Evolutionary conservation across 1,140 invertebrate species (phyloP), one percentile per base, ranked within the genome.

Genomic region (Callitettix versicolor): DNA sequence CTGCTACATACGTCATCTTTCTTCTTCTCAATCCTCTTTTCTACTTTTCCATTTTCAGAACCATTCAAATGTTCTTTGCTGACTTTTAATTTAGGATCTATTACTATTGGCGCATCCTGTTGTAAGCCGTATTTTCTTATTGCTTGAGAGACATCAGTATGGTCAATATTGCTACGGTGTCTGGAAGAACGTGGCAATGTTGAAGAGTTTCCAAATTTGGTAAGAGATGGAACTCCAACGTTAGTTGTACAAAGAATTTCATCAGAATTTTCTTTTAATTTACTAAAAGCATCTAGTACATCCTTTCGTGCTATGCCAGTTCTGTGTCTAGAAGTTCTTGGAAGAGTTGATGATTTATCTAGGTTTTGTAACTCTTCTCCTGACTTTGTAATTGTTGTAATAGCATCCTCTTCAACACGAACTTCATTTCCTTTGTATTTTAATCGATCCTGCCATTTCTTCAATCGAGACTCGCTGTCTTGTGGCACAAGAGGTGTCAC

Each of bases 371-470:
- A 52, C 55, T 76, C 71, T 26, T 74, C 69, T 0, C 69, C 69
- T 14, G 71, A 66, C 24, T 71, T 70, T 0, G 67, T 60, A 3
- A 73, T 72, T 11, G 74, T 67, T 0, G 68, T 69, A 4, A 72
- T 49, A 14, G 70, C 69, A 0, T 66, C 67, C n/a, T 63, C 58
- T 43, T 67, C 62, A 21, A 63, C 62, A 11, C 57, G 58, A 18
- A 53, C 41, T 17, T 65, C 63, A 22, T 54, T 60, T 40, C 43
- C 53, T 17, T 41, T 65, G 58, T 51, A 60, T 64, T 76, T 75
- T 34, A 79, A 63, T 66, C 77, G 72, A 24, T 79, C 78, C 66
- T 82, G 78, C 80, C 76, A 81, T 56, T 75, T 78, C 65, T 78
- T 78, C 40, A 82, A 65, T 14, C 80, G 68, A 30, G 69, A 65